Percentiles rank a stretch among this genome's conserved stretches.
Conservation (phyloP, 2,888 invertebrate species). For the Scaptomyza cyrtandrae region DNA sequence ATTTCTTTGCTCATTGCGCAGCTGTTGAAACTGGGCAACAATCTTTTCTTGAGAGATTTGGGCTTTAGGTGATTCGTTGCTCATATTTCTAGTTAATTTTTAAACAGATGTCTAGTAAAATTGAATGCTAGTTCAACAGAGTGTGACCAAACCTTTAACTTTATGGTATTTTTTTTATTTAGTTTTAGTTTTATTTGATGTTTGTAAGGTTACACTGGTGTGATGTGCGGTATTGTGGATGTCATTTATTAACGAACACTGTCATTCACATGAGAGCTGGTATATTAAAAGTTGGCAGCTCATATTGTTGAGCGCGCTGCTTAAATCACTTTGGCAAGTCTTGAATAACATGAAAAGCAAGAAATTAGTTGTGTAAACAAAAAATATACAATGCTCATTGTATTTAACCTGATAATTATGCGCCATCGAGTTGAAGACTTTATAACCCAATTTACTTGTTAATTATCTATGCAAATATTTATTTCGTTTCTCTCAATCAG, state of each 20-base stretch:
- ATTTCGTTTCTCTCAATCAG: constrained; percentile 1
- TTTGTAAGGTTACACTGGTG: constrained; percentile 15
- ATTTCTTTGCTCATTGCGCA: constrained; percentile 94
- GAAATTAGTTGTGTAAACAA: constrained; percentile 21
- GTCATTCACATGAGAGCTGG: neutral
- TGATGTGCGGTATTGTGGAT: neutral
- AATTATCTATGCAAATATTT: constrained; percentile 44
- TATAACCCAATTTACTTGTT: constrained; percentile 58
- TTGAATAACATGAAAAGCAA: neutral
- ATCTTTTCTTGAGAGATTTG: constrained; percentile 89
- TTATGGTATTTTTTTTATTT: constrained; percentile 1
- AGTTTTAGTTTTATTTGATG: neutral
- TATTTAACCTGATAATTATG: neutral
- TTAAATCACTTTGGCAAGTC: constrained; percentile 1
- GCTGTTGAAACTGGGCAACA: constrained; percentile 92
- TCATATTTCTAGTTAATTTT: constrained; percentile 74
- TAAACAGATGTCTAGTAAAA: constrained; percentile 57
- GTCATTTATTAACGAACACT: constrained; percentile 4
- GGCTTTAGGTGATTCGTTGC: constrained; percentile 81
- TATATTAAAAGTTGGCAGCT: constrained; percentile 11
- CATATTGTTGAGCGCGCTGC: neutral
- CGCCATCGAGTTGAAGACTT: constrained; percentile 28
- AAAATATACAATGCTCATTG: neutral
- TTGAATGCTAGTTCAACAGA: constrained; percentile 41
- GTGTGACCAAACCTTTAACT: constrained; percentile 28